phyloP scores from a whole-genome alignment of 2,113 vertebrate species.

The Hippocampus comes region DNA sequence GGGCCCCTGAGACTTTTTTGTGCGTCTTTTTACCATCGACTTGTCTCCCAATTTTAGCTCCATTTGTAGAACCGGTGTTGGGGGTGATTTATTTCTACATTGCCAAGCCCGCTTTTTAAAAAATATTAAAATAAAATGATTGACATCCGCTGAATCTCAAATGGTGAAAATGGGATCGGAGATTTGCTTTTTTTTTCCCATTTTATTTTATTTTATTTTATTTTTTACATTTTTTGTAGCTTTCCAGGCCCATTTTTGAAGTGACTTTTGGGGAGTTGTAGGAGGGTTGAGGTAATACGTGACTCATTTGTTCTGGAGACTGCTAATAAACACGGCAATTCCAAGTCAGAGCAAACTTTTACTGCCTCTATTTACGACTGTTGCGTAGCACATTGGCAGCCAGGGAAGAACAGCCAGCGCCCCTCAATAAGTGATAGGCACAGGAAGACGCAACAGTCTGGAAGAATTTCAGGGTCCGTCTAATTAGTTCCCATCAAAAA shows the following conservation, averaged over 20 bases:
- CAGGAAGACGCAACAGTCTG: constrained; percentile 62
- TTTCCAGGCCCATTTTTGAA: not conserved
- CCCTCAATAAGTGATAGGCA: constrained; percentile 68
- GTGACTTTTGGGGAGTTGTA: not conserved
- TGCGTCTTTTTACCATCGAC: not conserved
- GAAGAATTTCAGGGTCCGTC: constrained; percentile 64
- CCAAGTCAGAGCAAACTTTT: not conserved
- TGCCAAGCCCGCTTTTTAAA: not conserved
- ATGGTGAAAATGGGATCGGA: too few relatives aligned
- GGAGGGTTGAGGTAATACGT: not conserved
- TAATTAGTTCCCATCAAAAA: constrained; percentile 81
- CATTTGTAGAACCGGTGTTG: not conserved
- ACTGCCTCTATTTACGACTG: not conserved
- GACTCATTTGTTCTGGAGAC: not conserved
- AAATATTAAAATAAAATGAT: not conserved
- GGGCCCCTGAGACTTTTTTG: too few relatives aligned
- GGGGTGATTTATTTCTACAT: not conserved
- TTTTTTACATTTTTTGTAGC: too few relatives aligned
- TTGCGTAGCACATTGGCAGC: not conserved
- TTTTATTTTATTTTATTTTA: too few relatives aligned
- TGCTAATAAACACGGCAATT: not conserved
- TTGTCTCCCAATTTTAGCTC: not conserved
- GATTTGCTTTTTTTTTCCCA: too few relatives aligned
- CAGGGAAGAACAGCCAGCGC: constrained; percentile 63
- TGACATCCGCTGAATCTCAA: not conserved